Evolutionary conservation across 1,140 invertebrate genomes (phyloP).

Genomic region (Drosophila virilis): DNA sequence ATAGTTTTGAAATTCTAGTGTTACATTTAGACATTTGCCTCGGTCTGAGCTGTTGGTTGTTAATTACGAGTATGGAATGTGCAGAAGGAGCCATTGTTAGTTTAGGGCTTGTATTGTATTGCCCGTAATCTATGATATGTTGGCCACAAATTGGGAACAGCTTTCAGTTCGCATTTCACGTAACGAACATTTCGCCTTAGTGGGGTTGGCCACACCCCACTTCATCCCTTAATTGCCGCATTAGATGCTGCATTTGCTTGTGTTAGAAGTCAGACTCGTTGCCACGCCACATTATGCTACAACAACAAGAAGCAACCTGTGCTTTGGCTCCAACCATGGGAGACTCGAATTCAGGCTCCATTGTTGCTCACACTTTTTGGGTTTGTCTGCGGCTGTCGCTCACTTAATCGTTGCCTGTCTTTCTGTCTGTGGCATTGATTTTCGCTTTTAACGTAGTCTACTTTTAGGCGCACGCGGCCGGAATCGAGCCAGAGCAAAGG

Average conservation of each 20-base stretch:
- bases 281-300: slow-evolving; percentile 36
- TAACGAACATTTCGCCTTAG: slow-evolving; percentile 13
- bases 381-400: slow-evolving; percentile 68
- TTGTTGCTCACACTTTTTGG: slow-evolving; percentile 50
- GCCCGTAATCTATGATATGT: slow-evolving; percentile 9
- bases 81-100: slow-evolving; percentile 2
- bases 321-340: slow-evolving; percentile 11
- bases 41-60: slow-evolving; percentile 8
- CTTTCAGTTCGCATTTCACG: slow-evolving; percentile 30
- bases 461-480: slow-evolving; percentile 50
- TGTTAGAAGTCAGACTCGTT: slow-evolving; percentile 53
- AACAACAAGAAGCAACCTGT: slow-evolving; percentile 30
- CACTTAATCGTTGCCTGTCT: slow-evolving; percentile 55
- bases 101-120: neutral
- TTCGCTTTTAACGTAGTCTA: slow-evolving; percentile 70
- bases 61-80: slow-evolving; percentile 16
- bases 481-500: neutral
- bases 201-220: neutral
- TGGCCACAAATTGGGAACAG: slow-evolving; percentile 38
- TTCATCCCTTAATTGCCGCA: slow-evolving; percentile 61
- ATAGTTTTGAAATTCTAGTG: neutral
- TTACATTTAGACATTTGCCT: neutral
- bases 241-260: slow-evolving; percentile 58
- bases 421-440: slow-evolving; percentile 66
- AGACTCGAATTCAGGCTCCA: slow-evolving; percentile 26